A percentile compares a stretch with the other conserved stretches of the same genome.
phyloP scores from a whole-genome alignment of 2,113 vertebrate species.

The Festucalex cinctus region DNA sequence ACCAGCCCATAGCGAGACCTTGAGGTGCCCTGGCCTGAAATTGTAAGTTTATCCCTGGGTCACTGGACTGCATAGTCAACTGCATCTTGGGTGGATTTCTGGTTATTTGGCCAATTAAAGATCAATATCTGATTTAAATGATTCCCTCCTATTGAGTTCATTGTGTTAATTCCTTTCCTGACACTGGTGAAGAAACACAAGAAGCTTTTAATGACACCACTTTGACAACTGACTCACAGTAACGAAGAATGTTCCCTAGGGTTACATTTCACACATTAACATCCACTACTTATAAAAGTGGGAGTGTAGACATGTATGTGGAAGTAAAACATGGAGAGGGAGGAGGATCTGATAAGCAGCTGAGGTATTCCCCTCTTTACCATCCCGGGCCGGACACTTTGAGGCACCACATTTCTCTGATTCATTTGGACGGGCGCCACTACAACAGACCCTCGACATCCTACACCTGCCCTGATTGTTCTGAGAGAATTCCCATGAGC shows the following conservation, averaged over 20 bases:
- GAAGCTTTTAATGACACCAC: background rate
- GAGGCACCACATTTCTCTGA: conserved; percentile 20
- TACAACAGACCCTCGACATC: conserved; percentile 19
- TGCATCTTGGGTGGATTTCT: background rate
- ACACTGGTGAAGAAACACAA: conserved; percentile 12
- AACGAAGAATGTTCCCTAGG: conserved; percentile 8
- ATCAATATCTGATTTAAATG: background rate
- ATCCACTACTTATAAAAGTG: conserved; percentile 18
- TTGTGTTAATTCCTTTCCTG: conserved; percentile 23
- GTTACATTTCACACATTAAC: background rate
- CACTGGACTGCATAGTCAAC: background rate
- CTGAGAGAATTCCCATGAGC: conserved; percentile 32
- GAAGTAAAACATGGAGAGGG: conserved; percentile 20
- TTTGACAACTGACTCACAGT: background rate
- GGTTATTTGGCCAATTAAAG: background rate
- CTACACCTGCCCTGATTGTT: conserved; percentile 24
- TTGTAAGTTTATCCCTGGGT: conserved; percentile 2
- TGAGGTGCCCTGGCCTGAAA: conserved; percentile 29
- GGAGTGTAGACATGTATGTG: conserved; percentile 4
- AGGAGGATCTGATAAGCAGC: conserved; percentile 52
- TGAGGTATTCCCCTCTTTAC: conserved; percentile 43
- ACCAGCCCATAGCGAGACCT: conserved; percentile 17
- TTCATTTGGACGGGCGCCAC: conserved; percentile 34
- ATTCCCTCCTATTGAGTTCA: conserved; percentile 1
- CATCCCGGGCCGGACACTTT: conserved; percentile 22